Base-by-base conservation (phyloP, 2,888 invertebrate genomes). In the Acleris literana region DNA sequence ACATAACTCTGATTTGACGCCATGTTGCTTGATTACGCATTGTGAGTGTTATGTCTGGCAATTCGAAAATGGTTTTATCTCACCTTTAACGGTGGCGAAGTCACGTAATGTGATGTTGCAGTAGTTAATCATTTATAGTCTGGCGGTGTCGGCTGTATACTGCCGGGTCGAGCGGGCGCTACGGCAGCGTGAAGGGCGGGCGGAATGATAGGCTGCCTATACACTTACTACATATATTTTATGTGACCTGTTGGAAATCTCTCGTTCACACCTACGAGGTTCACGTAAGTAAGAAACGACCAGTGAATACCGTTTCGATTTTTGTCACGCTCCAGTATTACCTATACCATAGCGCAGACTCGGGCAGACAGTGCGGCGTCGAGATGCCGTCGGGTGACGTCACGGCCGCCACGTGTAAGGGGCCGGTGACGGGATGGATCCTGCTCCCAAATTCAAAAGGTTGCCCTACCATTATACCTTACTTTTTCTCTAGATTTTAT, bases 331-430 rank as follows among this genome's bases (percentile, higher is more conserved):
- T 39, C 11, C 13, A 22, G 39, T 48, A 53, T 58, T 53, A 53
- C 64, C 53, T 25, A 22, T 39, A 39, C 39, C 13, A 13, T 13
- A 39, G 39, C 52, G 44, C 18, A 62, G 6, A 67, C 68, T 76
- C 76, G 73, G 73, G 81, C 82, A 88, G 89, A 88, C 88, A 80
- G 82, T 83, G 77, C 79, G 88, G 80, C 89, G 87, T 74, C 84
- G 83, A 83, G 82, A 82, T 77, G 81, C 85, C 80, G 85, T 87
- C 83, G 84, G 74, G 64, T 89, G 86, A 88, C 89, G 88, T 89
- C 86, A 89, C 77, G 69, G 43, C 13, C 56, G 63, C 51, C 85
- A 83, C 86, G 83, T 85, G 84, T 82, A 81, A 84, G 79, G 80
- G 80, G 57, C 46, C 22, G 46, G 57, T 46, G 57, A 43, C 25